phyloP scores from a whole-genome alignment of 2,113 vertebrate genomes.

The Paramormyrops kingsleyae region DNA sequence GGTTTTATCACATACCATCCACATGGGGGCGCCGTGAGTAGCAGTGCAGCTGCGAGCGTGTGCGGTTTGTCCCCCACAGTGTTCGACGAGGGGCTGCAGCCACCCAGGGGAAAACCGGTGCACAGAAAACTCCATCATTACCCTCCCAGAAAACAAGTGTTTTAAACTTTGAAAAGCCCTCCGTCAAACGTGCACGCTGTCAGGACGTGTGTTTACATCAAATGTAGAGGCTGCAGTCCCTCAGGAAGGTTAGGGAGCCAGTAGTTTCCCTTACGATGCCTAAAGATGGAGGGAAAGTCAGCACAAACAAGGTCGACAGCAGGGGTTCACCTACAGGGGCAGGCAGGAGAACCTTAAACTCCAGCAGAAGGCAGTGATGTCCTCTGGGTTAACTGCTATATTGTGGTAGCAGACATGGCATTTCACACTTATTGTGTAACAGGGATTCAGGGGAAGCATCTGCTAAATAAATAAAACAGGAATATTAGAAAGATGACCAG shows the following conservation, averaged over 20 bases:
- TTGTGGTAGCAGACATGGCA: not conserved
- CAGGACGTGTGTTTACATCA: not conserved
- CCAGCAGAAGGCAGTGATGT: not conserved
- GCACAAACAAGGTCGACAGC: not conserved
- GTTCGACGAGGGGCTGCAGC: not conserved
- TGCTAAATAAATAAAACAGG: not conserved
- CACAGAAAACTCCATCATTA: not conserved
- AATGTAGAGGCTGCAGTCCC: not conserved
- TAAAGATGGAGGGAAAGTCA: not conserved
- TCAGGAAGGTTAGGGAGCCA: not conserved
- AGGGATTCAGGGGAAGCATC: not conserved
- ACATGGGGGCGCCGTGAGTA: not conserved
- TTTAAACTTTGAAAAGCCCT: not conserved
- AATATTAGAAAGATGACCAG: not conserved
- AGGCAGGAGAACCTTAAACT: not conserved
- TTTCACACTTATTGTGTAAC: not conserved
- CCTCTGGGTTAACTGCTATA: not conserved
- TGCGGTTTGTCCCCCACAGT: not conserved
- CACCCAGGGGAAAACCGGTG: not conserved
- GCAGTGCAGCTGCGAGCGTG: not conserved
- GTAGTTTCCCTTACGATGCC: not conserved
- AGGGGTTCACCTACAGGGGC: not conserved
- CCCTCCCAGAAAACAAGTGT: not conserved
- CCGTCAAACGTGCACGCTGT: not conserved
- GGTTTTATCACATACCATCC: not conserved